phyloP scores from a whole-genome alignment of 2,113 vertebrate species.

The Tricholaema leucomelas region DNA sequence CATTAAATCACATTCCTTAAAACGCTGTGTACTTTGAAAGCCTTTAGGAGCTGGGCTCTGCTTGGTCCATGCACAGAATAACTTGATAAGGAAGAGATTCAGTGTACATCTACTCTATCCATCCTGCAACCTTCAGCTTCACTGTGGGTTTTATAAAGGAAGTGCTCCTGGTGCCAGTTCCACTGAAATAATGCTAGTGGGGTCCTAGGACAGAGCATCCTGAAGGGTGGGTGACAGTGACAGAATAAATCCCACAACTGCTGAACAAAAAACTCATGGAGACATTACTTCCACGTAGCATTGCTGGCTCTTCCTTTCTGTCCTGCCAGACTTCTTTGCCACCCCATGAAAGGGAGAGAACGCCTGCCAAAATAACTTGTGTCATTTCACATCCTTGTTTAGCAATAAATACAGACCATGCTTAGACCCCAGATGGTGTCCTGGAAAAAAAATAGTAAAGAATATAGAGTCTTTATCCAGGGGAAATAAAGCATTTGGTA shows the following conservation, averaged over 20 bases:
- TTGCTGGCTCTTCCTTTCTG: not conserved
- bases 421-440: not conserved
- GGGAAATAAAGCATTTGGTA: not conserved
- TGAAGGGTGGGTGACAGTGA: not conserved
- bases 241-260: not conserved
- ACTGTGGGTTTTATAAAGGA: not conserved
- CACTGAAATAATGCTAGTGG: not conserved
- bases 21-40: not conserved
- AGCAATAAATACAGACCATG: not conserved
- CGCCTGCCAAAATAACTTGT: not conserved
- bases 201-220: not conserved
- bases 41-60: not conserved
- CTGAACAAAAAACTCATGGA: not conserved
- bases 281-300: accelerated
- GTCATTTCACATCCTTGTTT: not conserved
- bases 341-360: not conserved
- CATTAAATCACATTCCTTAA: not conserved
- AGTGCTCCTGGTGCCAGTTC: not conserved
- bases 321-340: not conserved
- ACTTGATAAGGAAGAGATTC: not conserved
- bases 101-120: accelerated
- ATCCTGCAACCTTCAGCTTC: not conserved
- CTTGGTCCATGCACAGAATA: not conserved
- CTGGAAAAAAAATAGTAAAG: not conserved
- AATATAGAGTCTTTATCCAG: not conserved